Base-by-base conservation (phyloP, 2,888 invertebrate species). In the Ophion ventricosus region DNA sequence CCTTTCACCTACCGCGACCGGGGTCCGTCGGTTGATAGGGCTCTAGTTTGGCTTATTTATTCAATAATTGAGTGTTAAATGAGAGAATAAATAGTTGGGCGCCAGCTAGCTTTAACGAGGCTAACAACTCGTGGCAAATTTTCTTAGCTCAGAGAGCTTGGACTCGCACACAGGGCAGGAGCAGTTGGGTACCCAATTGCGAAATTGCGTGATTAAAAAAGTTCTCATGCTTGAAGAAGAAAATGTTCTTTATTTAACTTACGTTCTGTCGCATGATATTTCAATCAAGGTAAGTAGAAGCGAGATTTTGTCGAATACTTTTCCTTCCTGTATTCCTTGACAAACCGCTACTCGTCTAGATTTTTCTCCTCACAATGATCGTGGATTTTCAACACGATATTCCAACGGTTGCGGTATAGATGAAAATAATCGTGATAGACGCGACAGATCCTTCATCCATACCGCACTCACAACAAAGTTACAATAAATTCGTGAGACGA, bases 1-100 rank as follows among this genome's bases (percentile, higher is more conserved):
- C 10, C 54, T 14, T 54, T 10, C 54, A 54, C 54, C 54, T 54
- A 54, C 54, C 54, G 54, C 54, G 54, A n/a, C 54, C 54, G 14
- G 54, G 54, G 54, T 54, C 54, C 14, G 54, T 54, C 35, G 54
- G 54, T n/a, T 54, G 54, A n/a, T 54, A 54, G 54, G 54, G 54
- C 54, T n/a, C 54, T 54, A 54, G 17, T 54, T 54, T 14, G 54
- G n/a, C 54, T 14, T 54, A n/a, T 17, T 54, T 4, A 54, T 54
- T 17, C 5, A 54, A 17, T 54, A 10, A 54, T 54, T 54, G 8
- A 35, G 0, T 54, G 4, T n/a, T 54, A 14, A 54, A 17, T n/a
- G 14, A 54, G 10, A 7, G n/a, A 14, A 54, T 17, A 54, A 4
- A 4, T n/a, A 17, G 54, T 54, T 54, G 54, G 54, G 54, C 54